A percentile compares a stretch with the other conserved stretches of the same genome.
These are phyloP conservation scores for Origma solitaria DNA, from an alignment of 2,113 vertebrate genomes.

Conservation along the genomic window DNA sequence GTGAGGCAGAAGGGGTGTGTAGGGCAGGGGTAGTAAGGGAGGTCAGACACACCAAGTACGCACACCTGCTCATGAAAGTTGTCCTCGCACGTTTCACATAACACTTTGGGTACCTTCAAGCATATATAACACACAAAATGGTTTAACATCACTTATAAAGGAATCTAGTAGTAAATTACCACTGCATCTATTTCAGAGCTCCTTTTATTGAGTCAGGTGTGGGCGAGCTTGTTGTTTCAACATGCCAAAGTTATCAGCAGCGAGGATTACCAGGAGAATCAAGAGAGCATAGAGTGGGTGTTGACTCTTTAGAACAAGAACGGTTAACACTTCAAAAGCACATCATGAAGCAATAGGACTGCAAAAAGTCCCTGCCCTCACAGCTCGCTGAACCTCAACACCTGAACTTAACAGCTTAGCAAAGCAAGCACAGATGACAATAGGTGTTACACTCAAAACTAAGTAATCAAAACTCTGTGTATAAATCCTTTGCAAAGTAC, in stretches of 20 bases:
- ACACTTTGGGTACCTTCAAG: not conserved
- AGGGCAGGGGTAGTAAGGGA: not conserved
- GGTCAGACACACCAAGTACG: not conserved
- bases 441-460: not conserved
- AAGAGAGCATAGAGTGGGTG: not conserved
- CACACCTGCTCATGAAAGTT: not conserved
- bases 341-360: not conserved
- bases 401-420: not conserved
- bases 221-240: slow-evolving; percentile 14
- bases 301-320: not conserved
- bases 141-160: not conserved
- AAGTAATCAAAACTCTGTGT: not conserved
- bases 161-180: not conserved
- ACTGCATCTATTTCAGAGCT: not conserved
- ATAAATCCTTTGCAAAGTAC: not conserved
- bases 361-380: not conserved
- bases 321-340: not conserved
- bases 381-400: not conserved
- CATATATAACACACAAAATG: not conserved
- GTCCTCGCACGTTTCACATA: not conserved
- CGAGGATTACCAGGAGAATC: not conserved
- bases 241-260: not conserved
- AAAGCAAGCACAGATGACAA: not conserved
- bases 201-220: not conserved
- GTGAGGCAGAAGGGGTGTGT: not conserved